Evolutionary conservation across 1,140 invertebrate genomes (phyloP).

Genomic region (Trachelipus rathkii): DNA sequence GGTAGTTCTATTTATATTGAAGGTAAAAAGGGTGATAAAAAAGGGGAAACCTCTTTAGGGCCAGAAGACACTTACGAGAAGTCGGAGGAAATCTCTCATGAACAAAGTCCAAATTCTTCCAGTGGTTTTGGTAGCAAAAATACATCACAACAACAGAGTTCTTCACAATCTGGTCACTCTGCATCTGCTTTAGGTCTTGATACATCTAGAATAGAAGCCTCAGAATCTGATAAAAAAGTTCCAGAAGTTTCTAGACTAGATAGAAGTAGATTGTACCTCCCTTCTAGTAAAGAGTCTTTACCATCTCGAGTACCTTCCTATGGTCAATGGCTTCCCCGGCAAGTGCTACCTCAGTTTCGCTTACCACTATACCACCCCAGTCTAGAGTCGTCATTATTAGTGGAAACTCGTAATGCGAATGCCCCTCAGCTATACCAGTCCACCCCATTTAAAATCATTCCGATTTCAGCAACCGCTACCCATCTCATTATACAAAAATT

Average conservation of each 20-base stretch:
- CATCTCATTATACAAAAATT: constrained; percentile 47
- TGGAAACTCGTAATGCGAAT: background rate
- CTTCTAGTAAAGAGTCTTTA: constrained; percentile 14
- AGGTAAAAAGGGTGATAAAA: background rate
- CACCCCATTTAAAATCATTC: too few relatives aligned
- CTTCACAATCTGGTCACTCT: constrained; percentile 53
- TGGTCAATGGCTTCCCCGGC: constrained; percentile 42
- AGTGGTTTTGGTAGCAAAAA: constrained; percentile 82
- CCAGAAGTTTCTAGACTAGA: constrained; percentile 53
- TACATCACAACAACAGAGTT: constrained; percentile 75
- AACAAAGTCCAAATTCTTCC: constrained; percentile 75
- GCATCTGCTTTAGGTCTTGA: constrained; percentile 54
- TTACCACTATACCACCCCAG: constrained; percentile 19
- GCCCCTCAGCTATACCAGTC: background rate
- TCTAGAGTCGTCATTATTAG: constrained; percentile 24
- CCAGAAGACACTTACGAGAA: constrained; percentile 45
- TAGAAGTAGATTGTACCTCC: constrained; percentile 27
- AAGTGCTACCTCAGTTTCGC: constrained; percentile 41
- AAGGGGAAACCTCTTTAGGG: background rate
- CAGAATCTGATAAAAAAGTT: constrained; percentile 57
- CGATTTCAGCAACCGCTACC: background rate
- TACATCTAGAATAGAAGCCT: constrained; percentile 65
- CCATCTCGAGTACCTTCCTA: constrained; percentile 43
- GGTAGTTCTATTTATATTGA: constrained; percentile 23
- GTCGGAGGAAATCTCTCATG: constrained; percentile 65